Base-by-base conservation (phyloP, 2,797 vertebrate species). In the Passerculus sandwichensis region DNA sequence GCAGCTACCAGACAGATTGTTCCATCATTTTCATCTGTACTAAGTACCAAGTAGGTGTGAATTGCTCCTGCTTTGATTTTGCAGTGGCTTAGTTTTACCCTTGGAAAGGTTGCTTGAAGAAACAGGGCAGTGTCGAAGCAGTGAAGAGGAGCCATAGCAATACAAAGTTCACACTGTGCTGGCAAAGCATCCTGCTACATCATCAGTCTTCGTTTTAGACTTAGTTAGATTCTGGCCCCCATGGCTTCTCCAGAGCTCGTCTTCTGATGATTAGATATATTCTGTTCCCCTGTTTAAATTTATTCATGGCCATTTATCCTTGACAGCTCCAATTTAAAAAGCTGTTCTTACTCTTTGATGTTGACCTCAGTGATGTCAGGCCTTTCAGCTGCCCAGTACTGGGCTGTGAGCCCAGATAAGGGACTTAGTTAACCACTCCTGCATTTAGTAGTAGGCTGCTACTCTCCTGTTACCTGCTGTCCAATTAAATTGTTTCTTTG, bases 241-340 rank as follows among this genome's bases (percentile, higher is more conserved):
- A 4, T 70, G 48, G 36, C 74, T 93, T 70, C 93, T 95, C 67
- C 80, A 76, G 71, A 79, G 64, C 71, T 78, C 66, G 29, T 84
- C 51, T 32, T 75, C 76, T 56, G 56, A 38, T 72, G 56, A 78
- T 89, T 79, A 75, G 76, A 48, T 80, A 64, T 32, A 51, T 85
- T 57, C 82, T 47, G 32, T 61, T 85, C 25, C 59, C 42, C 40
- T 62, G 66, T 60, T 91, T 48, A 71, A 88, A 91, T 93, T 81
- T 95, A 91, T 93, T 91, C 83, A 76, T 74, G 77, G 80, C 20
- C 48, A 15, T 91, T 95, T 91, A 89, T 95, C 44, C 86, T 48
- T 91, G 88, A 81, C 74, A 64, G 22, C 56, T 73, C 50, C 44
- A 60, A 64, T 80, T 87, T 64, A 42, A 67, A 85, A 78, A 91